Evolutionary conservation across 1,140 invertebrate genomes (phyloP), one percentile per base, ranked within the genome.

Genomic region (Triops longicaudatus): DNA sequence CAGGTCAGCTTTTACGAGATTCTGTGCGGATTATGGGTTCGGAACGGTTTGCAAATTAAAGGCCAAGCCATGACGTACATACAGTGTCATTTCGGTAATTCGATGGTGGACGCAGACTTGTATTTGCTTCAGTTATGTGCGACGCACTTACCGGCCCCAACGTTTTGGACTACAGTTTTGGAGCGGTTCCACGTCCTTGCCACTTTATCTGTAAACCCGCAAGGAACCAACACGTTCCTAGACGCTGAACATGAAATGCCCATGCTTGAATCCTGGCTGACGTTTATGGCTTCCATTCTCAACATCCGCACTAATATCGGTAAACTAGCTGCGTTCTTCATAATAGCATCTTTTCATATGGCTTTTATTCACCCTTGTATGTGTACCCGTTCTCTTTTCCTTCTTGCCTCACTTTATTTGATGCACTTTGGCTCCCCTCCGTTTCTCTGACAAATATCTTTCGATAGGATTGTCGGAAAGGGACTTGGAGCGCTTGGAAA

Each of bases 51-150:
- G 1, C 97, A 98, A 87, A 98, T 98, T 80, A 96, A 96, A 85
- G 96, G 96, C 14, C 96, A 98, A 86, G 96, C 96, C 6, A 98
- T 98, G 95, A 98, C 97, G 26, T 99, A 98, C 83, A 95, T 98
- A 80, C 97, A 98, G 84, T 96, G 94, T 78, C 97, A 98, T 86
- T 98, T 98, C 85, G 98, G 95, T 85, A 98, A 97, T 84, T 98
- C 96, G 1, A 97, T 98, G 93, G 93, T 97, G 0, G 97, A 98
- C 86, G 93, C 96, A 81, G 97, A 98, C 87, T 86, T 98, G 50
- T 98, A 95, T 86, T 89, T 98, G 73, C 83, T 97, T 76, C 95
- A 97, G 89, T 89, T 98, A 26, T 97, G 95, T 85, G 93, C 94
- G 44, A 94, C 92, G 2, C 91, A 94, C 82, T 85, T 98, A 77